A percentile compares a stretch with the other conserved stretches of the same genome.
Evolutionary conservation across 2,888 invertebrate genomes (phyloP).

Genomic region (Nowickia ferox): DNA sequence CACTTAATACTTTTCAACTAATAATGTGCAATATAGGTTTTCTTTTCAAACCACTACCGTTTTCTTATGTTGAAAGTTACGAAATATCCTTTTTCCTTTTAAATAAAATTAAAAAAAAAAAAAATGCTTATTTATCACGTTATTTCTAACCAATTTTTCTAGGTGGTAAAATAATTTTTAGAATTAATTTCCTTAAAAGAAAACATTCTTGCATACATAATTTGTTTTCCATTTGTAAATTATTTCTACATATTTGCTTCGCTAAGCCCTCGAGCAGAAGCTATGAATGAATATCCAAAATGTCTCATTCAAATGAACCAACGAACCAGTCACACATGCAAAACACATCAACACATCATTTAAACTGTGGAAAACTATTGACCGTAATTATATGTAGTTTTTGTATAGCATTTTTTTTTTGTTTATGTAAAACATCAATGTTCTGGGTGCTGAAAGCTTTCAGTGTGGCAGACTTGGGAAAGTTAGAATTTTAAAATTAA

Average conservation of each 20-base stretch:
- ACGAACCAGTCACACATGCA: constrained; percentile 12
- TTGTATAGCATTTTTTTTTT: background rate
- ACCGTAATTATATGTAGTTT: constrained; percentile 22
- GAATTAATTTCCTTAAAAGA: constrained; percentile 3
- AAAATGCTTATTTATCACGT: constrained; percentile 40
- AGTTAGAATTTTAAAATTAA: too few species aligned
- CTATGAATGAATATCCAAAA: constrained; percentile 13
- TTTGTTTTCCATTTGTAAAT: constrained; percentile 44
- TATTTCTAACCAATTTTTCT: background rate
- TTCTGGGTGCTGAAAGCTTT: background rate
- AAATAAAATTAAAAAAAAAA: too few species aligned
- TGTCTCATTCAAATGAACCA: constrained; percentile 31
- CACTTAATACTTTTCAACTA: background rate
- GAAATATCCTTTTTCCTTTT: background rate
- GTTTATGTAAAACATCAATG: background rate
- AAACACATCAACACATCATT: constrained; percentile 9
- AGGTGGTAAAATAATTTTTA: background rate
- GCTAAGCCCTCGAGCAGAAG: constrained; percentile 18
- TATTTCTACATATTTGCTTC: constrained; percentile 10
- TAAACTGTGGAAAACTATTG: constrained; percentile 34
- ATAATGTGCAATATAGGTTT: too few species aligned
- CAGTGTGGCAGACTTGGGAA: too few species aligned
- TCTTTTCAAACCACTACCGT: too few species aligned
- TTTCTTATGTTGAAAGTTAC: background rate
- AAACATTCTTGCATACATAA: constrained; percentile 30